Evolutionary conservation across 2,113 vertebrate species (phyloP).

Genomic region (Lagopus muta): DNA sequence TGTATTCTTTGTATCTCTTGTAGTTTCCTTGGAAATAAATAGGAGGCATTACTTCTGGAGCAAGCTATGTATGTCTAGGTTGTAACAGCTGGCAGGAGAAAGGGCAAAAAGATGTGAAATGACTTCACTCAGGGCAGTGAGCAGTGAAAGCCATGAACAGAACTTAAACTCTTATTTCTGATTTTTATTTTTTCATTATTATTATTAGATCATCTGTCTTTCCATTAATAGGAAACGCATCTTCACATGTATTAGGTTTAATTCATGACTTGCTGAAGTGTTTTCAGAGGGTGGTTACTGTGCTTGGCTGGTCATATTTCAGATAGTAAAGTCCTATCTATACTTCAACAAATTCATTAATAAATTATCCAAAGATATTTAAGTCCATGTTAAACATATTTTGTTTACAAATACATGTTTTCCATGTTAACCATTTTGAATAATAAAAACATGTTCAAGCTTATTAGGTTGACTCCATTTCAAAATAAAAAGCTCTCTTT

Average conservation of each 20-base stretch:
- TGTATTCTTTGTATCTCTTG: too few relatives aligned
- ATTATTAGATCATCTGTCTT: neutral
- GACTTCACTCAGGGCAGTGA: neutral
- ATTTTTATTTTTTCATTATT: neutral
- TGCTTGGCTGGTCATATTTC: neutral
- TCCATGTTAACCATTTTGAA: neutral
- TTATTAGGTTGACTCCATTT: neutral
- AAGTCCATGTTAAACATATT: neutral
- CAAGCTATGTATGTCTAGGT: neutral
- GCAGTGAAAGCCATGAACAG: neutral
- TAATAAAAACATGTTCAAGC: neutral
- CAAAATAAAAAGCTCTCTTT: neutral
- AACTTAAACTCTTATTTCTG: neutral
- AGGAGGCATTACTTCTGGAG: neutral
- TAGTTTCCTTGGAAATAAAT: neutral
- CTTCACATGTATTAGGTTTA: neutral
- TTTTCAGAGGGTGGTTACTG: neutral
- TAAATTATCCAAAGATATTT: neutral
- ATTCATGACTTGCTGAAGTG: neutral
- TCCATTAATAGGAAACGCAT: neutral
- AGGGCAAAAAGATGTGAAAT: neutral
- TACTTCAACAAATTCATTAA: neutral
- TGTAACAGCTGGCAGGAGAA: neutral
- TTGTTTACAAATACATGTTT: neutral
- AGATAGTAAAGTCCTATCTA: neutral